Conservation (phyloP, 2,113 vertebrate species). For the Hylia prasina region DNA sequence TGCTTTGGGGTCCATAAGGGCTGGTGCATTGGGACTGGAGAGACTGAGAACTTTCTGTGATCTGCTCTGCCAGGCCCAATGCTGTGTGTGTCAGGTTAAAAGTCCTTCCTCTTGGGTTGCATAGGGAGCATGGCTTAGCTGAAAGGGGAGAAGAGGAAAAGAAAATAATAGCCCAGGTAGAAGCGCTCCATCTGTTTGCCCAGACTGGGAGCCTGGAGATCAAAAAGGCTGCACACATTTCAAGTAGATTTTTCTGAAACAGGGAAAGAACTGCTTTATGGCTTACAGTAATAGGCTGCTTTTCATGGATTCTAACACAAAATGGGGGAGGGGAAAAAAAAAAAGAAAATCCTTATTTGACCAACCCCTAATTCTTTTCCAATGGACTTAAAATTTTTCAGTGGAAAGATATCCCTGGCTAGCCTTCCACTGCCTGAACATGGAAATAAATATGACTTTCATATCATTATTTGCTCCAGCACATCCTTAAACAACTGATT, state of each 20-base stretch:
- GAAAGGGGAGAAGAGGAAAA: neutral
- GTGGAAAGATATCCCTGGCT: neutral
- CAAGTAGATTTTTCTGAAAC: neutral
- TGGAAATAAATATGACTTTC: neutral
- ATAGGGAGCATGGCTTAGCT: neutral
- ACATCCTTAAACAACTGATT: neutral
- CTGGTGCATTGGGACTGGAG: neutral
- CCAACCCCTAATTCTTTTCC: neutral
- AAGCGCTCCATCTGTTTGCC: neutral
- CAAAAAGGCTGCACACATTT: neutral
- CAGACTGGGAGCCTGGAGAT: neutral
- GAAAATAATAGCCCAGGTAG: neutral
- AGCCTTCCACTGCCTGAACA: neutral
- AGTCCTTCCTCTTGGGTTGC: neutral
- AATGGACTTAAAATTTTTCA: neutral
- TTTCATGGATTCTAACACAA: neutral
- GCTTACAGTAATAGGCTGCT: neutral
- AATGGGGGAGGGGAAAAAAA: neutral
- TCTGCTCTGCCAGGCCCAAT: neutral
- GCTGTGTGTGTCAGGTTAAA: accelerated
- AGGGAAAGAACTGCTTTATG: neutral
- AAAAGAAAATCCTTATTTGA: neutral
- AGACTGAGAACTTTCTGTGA: neutral
- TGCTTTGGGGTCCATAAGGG: neutral
- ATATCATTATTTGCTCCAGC: neutral